These are phyloP conservation scores for Xestia rhomboidea DNA, from an alignment of 2,888 invertebrate genomes.

Conservation along the genomic window DNA sequence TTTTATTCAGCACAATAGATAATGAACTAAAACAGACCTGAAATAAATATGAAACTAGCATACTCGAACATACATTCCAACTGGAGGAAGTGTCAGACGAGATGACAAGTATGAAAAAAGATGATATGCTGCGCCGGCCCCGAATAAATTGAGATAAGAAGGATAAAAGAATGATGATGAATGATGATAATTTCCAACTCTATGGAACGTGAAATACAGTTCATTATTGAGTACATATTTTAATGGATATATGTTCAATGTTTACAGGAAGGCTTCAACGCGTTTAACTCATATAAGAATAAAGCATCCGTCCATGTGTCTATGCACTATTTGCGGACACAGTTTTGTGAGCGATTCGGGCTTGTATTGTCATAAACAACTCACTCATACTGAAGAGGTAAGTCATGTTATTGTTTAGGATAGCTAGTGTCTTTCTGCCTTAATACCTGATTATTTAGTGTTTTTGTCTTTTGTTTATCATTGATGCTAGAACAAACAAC, in stretches of 20 bases:
- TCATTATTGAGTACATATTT: neutral
- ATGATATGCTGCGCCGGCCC: too few species aligned
- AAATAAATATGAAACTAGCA: neutral
- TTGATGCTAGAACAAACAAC: neutral
- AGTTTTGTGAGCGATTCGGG: slow-evolving; percentile 85
- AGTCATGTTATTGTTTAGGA: neutral
- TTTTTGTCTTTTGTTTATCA: neutral
- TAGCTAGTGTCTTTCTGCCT: neutral
- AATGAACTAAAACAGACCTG: neutral
- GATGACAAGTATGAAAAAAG: too few species aligned
- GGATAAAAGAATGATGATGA: too few species aligned
- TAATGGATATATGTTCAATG: neutral
- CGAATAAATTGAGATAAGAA: too few species aligned
- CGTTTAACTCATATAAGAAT: slow-evolving; percentile 81
- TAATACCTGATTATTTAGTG: neutral
- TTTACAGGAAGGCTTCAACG: slow-evolving; percentile 83
- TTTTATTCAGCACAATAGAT: neutral
- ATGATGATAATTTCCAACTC: too few species aligned
- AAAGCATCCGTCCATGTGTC: slow-evolving; percentile 82
- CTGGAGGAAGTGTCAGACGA: too few species aligned
- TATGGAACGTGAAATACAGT: neutral
- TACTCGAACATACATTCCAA: neutral
- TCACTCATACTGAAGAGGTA: slow-evolving; percentile 81
- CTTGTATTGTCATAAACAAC: slow-evolving; percentile 80
- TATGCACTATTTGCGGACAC: slow-evolving; percentile 84